Conservation (phyloP, 2,113 vertebrate genomes). For the Leiothrix lutea region DNA sequence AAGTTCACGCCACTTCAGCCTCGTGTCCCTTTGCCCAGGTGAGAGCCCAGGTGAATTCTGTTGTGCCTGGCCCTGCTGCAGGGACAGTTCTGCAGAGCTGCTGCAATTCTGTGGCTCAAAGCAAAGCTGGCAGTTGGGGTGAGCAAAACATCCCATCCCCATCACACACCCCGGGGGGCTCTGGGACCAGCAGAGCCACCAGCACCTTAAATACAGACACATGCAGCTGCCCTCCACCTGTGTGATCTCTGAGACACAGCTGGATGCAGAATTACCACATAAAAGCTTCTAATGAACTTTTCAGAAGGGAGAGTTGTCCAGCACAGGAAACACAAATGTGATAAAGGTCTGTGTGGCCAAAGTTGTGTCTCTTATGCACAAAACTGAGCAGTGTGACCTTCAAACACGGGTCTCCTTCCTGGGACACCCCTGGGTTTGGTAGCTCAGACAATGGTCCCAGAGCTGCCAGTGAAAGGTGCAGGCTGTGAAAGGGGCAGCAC, state of each 20-base stretch:
- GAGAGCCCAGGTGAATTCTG: background rate
- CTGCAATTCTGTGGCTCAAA: rapidly evolving
- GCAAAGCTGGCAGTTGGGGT: background rate
- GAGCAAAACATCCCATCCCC: rapidly evolving
- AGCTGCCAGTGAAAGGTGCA: background rate
- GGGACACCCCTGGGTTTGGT: background rate
- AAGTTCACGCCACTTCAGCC: rapidly evolving
- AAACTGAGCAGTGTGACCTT: background rate
- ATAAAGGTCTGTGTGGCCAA: background rate
- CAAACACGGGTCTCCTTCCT: background rate
- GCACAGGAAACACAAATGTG: background rate
- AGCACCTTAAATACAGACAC: background rate
- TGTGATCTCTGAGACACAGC: background rate
- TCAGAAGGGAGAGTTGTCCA: background rate
- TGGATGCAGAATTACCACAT: background rate
- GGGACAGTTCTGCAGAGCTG: background rate
- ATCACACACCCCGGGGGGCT: rapidly evolving
- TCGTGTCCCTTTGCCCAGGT: background rate
- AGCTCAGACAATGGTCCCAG: rapidly evolving
- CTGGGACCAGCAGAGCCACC: background rate
- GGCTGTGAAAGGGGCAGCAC: background rate
- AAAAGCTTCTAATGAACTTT: background rate
- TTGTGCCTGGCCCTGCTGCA: rapidly evolving
- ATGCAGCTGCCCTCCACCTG: rapidly evolving
- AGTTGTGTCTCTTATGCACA: background rate